Evolutionary conservation across 2,113 vertebrate species (phyloP).

Genomic region (Nycticorax nycticorax): DNA sequence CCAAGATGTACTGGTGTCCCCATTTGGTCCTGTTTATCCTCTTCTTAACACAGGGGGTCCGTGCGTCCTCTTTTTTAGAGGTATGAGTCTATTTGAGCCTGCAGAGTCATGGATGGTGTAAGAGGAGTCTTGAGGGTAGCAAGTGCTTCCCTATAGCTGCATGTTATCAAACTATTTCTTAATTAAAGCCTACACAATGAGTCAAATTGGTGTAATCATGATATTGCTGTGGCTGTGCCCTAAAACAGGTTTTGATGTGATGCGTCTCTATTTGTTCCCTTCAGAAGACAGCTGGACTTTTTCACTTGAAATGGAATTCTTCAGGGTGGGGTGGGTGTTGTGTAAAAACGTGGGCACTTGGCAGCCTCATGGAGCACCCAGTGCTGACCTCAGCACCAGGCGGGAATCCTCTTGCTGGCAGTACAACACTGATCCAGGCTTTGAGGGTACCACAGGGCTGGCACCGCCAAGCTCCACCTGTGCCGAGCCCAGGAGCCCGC

Average conservation of each 20-base stretch:
- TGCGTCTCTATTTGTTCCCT: not conserved
- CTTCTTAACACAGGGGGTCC: not conserved
- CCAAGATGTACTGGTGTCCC: not conserved
- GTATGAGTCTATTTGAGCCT: not conserved
- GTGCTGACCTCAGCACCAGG: not conserved
- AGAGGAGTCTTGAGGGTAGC: not conserved
- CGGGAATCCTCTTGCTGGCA: not conserved
- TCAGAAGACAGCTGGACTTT: not conserved
- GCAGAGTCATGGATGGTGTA: not conserved
- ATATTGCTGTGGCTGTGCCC: not conserved
- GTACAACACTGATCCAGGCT: no score
- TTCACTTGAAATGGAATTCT: not conserved
- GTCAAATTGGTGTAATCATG: not conserved
- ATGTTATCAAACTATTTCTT: not conserved
- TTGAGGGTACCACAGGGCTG: rapidly evolving
- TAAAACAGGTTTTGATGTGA: not conserved
- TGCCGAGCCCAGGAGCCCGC: not conserved
- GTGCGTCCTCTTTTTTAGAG: not conserved
- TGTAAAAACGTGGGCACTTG: not conserved
- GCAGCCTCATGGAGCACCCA: not conserved
- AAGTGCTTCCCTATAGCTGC: not conserved
- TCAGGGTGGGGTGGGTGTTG: not conserved
- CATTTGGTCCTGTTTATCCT: not conserved
- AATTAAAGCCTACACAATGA: not conserved
- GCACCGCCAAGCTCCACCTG: not conserved